Percentiles rank a stretch among this genome's conserved stretches.
Conservation (phyloP, 2,888 invertebrate genomes). For the Dryobotodes eremita region DNA sequence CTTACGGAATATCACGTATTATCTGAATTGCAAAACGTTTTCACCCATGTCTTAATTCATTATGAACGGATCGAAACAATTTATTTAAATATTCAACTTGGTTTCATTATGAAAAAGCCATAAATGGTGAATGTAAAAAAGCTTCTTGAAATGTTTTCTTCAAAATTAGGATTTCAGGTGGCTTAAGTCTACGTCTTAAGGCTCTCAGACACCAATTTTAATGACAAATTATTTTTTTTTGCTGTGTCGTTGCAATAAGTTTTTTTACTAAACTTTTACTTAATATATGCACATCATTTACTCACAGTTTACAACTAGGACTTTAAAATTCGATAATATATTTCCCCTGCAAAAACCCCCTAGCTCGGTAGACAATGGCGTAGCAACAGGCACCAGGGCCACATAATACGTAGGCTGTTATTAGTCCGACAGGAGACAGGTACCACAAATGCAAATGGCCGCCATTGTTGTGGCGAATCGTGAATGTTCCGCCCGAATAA, state of each 20-base stretch:
- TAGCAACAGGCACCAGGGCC: slow-evolving; percentile 43
- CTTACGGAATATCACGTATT: slow-evolving; percentile 27
- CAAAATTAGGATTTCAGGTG: slow-evolving; percentile 40
- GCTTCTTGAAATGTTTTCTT: slow-evolving; percentile 8
- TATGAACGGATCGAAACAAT: slow-evolving; percentile 6
- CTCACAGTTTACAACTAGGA: neutral
- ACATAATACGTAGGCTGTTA: slow-evolving; percentile 44
- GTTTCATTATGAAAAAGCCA: slow-evolving; percentile 15
- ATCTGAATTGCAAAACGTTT: slow-evolving; percentile 35
- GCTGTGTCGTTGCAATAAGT: neutral
- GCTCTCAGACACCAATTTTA: slow-evolving; percentile 5
- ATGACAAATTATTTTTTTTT: slow-evolving; percentile 11
- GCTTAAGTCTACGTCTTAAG: slow-evolving; percentile 1
- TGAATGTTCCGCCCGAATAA: slow-evolving; percentile 48
- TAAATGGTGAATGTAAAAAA: neutral
- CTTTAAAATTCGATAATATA: slow-evolving; percentile 2
- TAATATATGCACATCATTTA: neutral
- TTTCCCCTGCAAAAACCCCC: neutral
- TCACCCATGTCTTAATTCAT: slow-evolving; percentile 24
- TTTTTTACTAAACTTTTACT: slow-evolving; percentile 1
- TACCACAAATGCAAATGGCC: slow-evolving; percentile 53
- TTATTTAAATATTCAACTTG: slow-evolving; percentile 23
- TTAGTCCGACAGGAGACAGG: slow-evolving; percentile 42
- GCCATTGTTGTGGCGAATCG: slow-evolving; percentile 53
- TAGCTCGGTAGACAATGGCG: slow-evolving; percentile 9